These are phyloP conservation scores for Leptodactylus fallax DNA, from an alignment of 2,797 vertebrate species.

Conservation along the genomic window DNA sequence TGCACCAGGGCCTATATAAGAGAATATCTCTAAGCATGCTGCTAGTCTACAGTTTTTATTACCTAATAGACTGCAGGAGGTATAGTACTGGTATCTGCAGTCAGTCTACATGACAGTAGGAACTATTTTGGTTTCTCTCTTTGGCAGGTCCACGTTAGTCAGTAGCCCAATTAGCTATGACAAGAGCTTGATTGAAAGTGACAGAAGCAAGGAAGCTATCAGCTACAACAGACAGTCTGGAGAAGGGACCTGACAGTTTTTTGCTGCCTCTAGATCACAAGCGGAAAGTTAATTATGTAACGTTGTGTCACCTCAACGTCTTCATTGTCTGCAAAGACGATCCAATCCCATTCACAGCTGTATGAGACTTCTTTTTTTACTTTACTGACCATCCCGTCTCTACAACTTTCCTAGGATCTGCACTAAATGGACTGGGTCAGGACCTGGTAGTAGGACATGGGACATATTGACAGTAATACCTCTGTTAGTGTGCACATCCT, in stretches of 20 bases:
- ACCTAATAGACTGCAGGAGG: neutral
- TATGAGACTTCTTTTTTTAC: neutral
- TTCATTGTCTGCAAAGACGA: neutral
- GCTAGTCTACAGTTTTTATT: too few relatives aligned
- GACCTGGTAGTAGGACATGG: too few relatives aligned
- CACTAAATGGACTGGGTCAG: too few relatives aligned
- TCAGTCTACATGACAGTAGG: neutral
- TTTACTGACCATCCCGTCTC: too few relatives aligned
- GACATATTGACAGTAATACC: too few relatives aligned
- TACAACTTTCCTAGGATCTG: too few relatives aligned
- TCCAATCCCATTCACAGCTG: neutral
- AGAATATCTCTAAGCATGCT: neutral
- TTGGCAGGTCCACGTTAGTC: neutral
- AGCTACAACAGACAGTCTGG: too few relatives aligned
- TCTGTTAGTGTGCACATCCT: too few relatives aligned
- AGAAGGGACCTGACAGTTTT: neutral
- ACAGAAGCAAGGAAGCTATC: neutral
- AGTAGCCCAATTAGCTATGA: conserved; percentile 1
- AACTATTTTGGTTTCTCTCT: neutral
- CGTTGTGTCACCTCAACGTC: neutral
- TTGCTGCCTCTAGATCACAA: neutral
- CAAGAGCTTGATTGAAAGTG: neutral
- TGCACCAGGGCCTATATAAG: neutral
- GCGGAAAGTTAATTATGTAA: neutral
- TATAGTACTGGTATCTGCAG: neutral